Evolutionary conservation across 2,888 invertebrate genomes (phyloP).

Genomic region (Pseudeuparius sepicola): DNA sequence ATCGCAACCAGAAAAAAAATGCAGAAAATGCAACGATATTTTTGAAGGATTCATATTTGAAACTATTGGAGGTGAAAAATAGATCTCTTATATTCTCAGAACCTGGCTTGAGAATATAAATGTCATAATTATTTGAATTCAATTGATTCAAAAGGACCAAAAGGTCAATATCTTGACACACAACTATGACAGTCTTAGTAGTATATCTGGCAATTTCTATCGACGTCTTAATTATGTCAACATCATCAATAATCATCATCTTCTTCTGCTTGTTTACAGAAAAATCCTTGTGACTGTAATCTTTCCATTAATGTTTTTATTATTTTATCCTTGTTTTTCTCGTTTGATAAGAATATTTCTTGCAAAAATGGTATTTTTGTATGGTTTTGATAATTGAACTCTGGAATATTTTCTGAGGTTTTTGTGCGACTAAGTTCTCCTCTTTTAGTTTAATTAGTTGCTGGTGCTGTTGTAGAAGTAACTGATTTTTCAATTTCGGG

Average conservation of each 20-base stretch:
- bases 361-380: constrained; percentile 25
- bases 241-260: constrained; percentile 23
- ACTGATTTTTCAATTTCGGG: constrained; percentile 15
- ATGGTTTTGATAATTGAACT: constrained; percentile 14
- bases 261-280: constrained; percentile 24
- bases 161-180: constrained; percentile 26
- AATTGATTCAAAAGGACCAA: constrained; percentile 26
- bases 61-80: constrained; percentile 21
- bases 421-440: constrained; percentile 21
- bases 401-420: constrained; percentile 18
- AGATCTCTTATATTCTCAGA: constrained; percentile 16
- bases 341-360: constrained; percentile 18
- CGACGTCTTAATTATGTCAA: constrained; percentile 22
- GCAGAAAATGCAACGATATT: constrained; percentile 15
- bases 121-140: constrained; percentile 13
- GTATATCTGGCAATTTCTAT: constrained; percentile 22
- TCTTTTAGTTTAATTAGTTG: constrained; percentile 23
- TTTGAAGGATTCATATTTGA: constrained; percentile 18
- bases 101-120: constrained; percentile 18
- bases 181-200: constrained; percentile 25
- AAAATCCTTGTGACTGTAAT: constrained; percentile 17
- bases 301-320: constrained; percentile 22
- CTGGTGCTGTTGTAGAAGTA: constrained; percentile 15
- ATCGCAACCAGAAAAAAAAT: constrained; percentile 17
- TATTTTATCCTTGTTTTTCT: constrained; percentile 25